Evolutionary conservation across 2,113 vertebrate genomes (phyloP).

Genomic region (Lutjanus erythropterus): DNA sequence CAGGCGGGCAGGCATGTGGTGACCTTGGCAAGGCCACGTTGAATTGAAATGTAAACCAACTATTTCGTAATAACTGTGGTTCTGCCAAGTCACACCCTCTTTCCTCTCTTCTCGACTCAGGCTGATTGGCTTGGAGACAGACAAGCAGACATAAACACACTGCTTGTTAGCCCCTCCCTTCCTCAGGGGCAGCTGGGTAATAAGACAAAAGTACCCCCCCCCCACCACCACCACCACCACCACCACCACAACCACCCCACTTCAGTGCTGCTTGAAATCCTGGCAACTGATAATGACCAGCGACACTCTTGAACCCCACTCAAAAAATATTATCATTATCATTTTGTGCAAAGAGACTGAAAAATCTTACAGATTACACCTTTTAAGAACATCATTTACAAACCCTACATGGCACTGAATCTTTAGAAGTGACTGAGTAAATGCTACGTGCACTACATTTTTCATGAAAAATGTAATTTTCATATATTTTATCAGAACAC

Average conservation of each 20-base stretch:
- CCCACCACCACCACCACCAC: constrained; percentile 36
- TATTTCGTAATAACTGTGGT: constrained; percentile 82
- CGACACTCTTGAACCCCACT: no score
- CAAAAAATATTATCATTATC: neutral
- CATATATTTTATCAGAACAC: neutral
- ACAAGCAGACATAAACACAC: constrained; percentile 62
- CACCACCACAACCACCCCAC: no score
- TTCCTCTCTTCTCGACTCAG: constrained; percentile 53
- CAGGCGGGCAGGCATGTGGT: constrained; percentile 73
- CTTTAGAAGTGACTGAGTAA: neutral
- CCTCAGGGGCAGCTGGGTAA: constrained; percentile 70
- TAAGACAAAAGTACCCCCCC: constrained; percentile 51
- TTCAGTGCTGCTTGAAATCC: neutral
- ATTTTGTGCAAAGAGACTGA: neutral
- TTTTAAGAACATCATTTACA: neutral
- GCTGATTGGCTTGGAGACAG: constrained; percentile 68
- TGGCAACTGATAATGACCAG: neutral
- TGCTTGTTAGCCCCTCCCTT: constrained; percentile 64
- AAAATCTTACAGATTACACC: neutral
- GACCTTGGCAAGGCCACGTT: constrained; percentile 84
- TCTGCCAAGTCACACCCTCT: constrained; percentile 84
- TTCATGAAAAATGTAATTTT: neutral
- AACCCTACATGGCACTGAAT: neutral
- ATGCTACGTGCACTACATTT: neutral
- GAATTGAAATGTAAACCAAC: constrained; percentile 83